A percentile compares a stretch with the other conserved stretches of the same genome.
These are phyloP conservation scores for Menidia beryllina DNA, from an alignment of 2,113 vertebrate species.

Conservation along the genomic window DNA sequence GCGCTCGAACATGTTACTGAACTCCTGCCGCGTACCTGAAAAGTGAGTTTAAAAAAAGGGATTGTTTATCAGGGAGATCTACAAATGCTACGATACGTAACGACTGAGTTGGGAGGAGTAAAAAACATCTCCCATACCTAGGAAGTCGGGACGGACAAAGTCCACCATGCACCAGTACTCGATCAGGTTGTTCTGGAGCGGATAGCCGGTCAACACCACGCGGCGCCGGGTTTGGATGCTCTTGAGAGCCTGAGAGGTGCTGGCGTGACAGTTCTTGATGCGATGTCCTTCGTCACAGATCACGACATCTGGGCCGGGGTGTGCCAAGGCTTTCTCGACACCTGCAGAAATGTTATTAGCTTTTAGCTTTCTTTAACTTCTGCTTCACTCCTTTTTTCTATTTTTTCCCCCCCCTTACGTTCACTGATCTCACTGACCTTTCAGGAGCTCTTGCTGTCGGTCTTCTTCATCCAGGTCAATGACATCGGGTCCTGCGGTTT, in stretches of 20 bases:
- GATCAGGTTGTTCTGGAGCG: conserved; percentile 97
- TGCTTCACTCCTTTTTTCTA: too few relatives aligned
- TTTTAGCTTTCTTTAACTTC: not conserved
- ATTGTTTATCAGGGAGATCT: not conserved
- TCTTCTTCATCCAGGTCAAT: conserved; percentile 95
- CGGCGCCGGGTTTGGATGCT: conserved; percentile 93
- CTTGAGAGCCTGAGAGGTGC: conserved; percentile 97
- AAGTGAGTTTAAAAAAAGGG: not conserved
- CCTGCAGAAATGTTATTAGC: conserved; percentile 70
- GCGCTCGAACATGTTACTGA: conserved; percentile 99
- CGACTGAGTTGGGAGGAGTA: not conserved
- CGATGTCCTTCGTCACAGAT: conserved; percentile 98
- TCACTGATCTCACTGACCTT: conserved; percentile 80
- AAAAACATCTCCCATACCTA: conserved; percentile 69
- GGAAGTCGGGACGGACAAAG: conserved; percentile 95
- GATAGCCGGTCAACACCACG: conserved; percentile 95
- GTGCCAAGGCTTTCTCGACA: conserved; percentile 93
- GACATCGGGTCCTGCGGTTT: conserved; percentile 86
- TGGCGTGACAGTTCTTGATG: conserved; percentile 99
- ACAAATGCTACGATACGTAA: not conserved
- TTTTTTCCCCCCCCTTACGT: not conserved
- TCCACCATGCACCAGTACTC: conserved; percentile 99
- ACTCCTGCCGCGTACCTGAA: conserved; percentile 91
- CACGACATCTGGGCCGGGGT: conserved; percentile 95
- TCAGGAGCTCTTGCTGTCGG: conserved; percentile 93